Evolutionary conservation across 2,113 vertebrate genomes (phyloP), one percentile per base, ranked within the genome.

Genomic region (Seriola quinqueradiata): DNA sequence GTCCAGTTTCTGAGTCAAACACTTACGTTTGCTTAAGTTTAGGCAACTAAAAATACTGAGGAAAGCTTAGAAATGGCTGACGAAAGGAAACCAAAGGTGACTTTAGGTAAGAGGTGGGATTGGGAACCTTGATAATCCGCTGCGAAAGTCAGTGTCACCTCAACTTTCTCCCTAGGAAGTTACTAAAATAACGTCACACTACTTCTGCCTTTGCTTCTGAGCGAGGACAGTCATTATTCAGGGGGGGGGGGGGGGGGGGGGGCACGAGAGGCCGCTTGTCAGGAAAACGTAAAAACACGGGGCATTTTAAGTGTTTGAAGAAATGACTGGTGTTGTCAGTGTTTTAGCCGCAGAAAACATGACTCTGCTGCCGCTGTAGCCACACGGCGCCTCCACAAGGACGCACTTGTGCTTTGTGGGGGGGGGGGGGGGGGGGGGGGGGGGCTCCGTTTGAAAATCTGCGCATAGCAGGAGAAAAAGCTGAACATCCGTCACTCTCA

Each of bases 401-500:
- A 36, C 54, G 19, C 5, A 1, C 16, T 21, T 17, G 34, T 73
- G 4, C 11, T 38, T 66, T 82, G 23, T 61, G 7, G 2, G 4
- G 42, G 63, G 28, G 28, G 28, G 55, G 25, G 25, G 25, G 2
- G 25, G 2, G 42, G 57, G 25, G 25, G 25, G 55, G 25, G 25
- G 28, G 28, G 28, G 2, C 2, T 28, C 28, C 28, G 28, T 28
- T 2, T 28, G 28, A 28, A 28, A 28, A 28, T 28, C 28, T 28
- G 28, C 28, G 2, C 28, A 28, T 28, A 28, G 28, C 28, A 28
- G 28, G 28, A 28, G 28, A 28, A 84, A 67, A 54, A n/a, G 5
- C 54, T n/a, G 71, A 50, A 65, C 72, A 75, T 84, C 77, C 32
- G 21, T 84, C 73, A 58, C 70, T 76, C 60, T 82, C 86, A 60